A percentile compares a stretch with the other conserved stretches of the same genome.
phyloP scores from a whole-genome alignment of 2,113 vertebrate genomes.

The Vidua chalybeata region DNA sequence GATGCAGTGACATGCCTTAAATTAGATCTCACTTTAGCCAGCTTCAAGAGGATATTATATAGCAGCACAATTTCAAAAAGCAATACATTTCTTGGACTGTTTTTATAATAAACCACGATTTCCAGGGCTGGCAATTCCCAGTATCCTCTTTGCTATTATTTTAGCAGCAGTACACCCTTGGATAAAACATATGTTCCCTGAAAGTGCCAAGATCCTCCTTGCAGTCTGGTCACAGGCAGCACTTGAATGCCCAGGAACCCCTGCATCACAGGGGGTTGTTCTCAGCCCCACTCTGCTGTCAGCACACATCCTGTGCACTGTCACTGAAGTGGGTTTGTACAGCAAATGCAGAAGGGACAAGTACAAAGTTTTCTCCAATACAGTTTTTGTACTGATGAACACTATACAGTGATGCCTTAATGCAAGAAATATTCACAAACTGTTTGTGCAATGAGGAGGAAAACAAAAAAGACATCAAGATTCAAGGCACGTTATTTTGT shows the following conservation, averaged over 20 bases:
- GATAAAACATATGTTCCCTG: not conserved
- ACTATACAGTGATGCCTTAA: not conserved
- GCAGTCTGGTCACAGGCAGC: not conserved
- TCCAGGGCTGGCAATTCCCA: slow-evolving; percentile 35
- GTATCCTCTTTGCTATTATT: slow-evolving; percentile 9
- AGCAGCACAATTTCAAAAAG: slow-evolving; percentile 24
- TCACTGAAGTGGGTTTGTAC: not conserved
- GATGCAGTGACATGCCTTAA: slow-evolving; percentile 21
- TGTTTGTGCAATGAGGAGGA: not conserved
- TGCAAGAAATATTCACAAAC: not conserved
- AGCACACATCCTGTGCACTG: not conserved
- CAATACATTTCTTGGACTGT: not conserved
- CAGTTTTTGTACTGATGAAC: not conserved
- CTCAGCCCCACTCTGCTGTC: not conserved
- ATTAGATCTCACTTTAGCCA: slow-evolving; percentile 35
- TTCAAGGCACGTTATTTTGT: not conserved
- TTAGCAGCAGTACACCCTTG: not conserved
- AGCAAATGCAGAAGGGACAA: not conserved
- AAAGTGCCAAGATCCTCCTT: not conserved
- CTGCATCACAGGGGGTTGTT: not conserved
- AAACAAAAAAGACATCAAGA: not conserved
- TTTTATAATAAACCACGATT: slow-evolving; percentile 8
- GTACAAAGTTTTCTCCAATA: not conserved
- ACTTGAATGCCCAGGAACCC: not conserved
- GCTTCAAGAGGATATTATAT: slow-evolving; percentile 23